Base-by-base conservation (phyloP, 2,797 vertebrate species). In the Epinephelus malabaricus region DNA sequence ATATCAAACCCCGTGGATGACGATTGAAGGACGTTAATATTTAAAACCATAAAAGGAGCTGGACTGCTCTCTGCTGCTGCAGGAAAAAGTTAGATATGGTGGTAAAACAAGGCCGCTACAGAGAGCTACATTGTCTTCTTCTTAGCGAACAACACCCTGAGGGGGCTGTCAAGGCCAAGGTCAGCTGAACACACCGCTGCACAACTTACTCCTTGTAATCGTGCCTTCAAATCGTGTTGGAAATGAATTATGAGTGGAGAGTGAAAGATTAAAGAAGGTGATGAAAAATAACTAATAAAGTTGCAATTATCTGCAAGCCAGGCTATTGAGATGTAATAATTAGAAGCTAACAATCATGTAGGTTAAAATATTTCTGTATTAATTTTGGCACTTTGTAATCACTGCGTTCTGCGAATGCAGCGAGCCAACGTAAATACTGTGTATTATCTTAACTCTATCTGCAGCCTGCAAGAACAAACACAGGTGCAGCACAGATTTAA, bases 81-180 rank as follows among this genome's bases (percentile, higher is more conserved):
- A 77, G 56, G 40, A 40, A 55, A 73, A 78, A 43, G 45, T 56
- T 15, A 21, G 59, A 67, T 75, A 58, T 18, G 43, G 13, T 45
- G 38, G 73, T 45, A 72, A 76, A 85, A 85, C 67, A 83, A 58
- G 51, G 43, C 58, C 34, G 75, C 63, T 67, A 54, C 67, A 85
- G 68, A 79, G 34, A 87, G 60, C 49, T 50, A 43, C 67, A 83
- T 23, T 75, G 58, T 86, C 8, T 47, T 47, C 27, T 51, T 74
- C 46, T 71, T 34, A 11, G 46, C 25, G 38, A 34, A 46, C 27
- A 51, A 70, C 49, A 46, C 49, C 34, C 69, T 30, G 27, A 60
- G 65, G 71, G 18, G 68, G 54, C 4, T 6, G 19, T 68, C 45
- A 55, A 78, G 55, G 51, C 73, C 69, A 84, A 72, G 51, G 58